Evolutionary conservation across 2,113 vertebrate genomes (phyloP).

Genomic region (Ailuropoda melanoleuca): DNA sequence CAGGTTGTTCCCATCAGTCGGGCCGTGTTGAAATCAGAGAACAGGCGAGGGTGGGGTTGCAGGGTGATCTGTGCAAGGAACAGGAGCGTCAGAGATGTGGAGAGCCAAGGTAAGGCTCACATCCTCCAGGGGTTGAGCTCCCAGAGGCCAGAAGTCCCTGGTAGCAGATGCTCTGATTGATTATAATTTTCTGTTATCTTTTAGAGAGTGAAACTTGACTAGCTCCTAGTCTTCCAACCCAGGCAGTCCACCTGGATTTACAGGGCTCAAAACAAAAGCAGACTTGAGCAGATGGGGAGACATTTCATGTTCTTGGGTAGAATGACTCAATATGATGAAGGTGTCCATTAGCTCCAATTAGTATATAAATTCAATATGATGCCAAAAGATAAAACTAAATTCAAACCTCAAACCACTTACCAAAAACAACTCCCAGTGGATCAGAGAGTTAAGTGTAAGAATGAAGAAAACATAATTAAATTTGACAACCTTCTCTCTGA

Average conservation of each 20-base stretch:
- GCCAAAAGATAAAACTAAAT: conserved; percentile 5
- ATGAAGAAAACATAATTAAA: not conserved
- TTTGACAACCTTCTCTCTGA: not conserved
- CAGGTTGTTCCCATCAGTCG: not conserved
- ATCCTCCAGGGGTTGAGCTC: not conserved
- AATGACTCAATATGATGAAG: not conserved
- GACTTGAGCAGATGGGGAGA: not conserved
- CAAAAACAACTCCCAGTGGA: not conserved
- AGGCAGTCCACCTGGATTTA: not conserved
- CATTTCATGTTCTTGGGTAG: not conserved
- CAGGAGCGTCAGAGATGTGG: fast-evolving
- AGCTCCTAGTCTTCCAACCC: not conserved
- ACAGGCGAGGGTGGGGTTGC: not conserved
- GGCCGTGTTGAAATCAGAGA: not conserved
- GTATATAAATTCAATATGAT: not conserved
- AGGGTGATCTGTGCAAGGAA: not conserved
- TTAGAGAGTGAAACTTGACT: not conserved
- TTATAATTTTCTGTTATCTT: not conserved
- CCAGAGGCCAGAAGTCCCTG: not conserved
- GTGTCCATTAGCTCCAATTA: not conserved
- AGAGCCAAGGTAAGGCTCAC: not conserved
- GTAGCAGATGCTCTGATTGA: not conserved
- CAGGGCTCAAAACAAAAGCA: not conserved
- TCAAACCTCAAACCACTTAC: not conserved
- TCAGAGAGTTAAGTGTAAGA: not conserved